Evolutionary conservation across 1,140 invertebrate species (phyloP), one percentile per base, ranked within the genome.

Genomic region (Pararge aegeria): DNA sequence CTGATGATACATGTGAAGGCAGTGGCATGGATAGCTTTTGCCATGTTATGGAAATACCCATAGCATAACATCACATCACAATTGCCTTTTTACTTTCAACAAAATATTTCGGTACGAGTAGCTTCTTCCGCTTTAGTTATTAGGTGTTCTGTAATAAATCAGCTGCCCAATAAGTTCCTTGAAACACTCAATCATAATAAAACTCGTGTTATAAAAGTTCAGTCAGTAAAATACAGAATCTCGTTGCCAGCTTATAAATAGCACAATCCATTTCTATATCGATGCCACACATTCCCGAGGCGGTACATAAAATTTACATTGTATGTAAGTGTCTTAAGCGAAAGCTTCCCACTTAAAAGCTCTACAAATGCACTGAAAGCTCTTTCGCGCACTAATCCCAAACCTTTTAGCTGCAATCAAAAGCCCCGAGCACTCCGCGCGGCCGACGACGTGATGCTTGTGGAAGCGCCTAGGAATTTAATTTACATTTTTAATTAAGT

Each of bases 401-500:
- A 90, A 90, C 87, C 87, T 90, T 90, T 90, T 88, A 90, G 85
- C 87, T 90, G 87, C 85, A 90, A 88, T 90, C 87, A 90, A 88
- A 88, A 88, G 87, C 87, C 83, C 80, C 74, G 83, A 82, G 84
- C 77, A 75, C 76, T 75, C 71, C 65, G 70, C 64, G 68, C 68
- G 73, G 75, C n/a, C n/a, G 70, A 55, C 82, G 83, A 80, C 78
- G 82, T 80, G 82, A 84, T 86, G 83, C 83, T 86, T 87, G 82
- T 87, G 87, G 84, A 88, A 86, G 85, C 85, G 82, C 78, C 83
- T 82, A 88, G 82, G 85, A 89, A 89, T 89, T 89, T 88, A 86
- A 89, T 89, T 89, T 89, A 89, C 87, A 89, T 89, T 89, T 89
- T 89, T 89, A 89, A 88, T 89, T 89, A 87, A 87, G 84, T 89